Conservation (phyloP, 35 echinoderm and acorn worm genomes). For the Hemicentrotus pulcherrimus region DNA sequence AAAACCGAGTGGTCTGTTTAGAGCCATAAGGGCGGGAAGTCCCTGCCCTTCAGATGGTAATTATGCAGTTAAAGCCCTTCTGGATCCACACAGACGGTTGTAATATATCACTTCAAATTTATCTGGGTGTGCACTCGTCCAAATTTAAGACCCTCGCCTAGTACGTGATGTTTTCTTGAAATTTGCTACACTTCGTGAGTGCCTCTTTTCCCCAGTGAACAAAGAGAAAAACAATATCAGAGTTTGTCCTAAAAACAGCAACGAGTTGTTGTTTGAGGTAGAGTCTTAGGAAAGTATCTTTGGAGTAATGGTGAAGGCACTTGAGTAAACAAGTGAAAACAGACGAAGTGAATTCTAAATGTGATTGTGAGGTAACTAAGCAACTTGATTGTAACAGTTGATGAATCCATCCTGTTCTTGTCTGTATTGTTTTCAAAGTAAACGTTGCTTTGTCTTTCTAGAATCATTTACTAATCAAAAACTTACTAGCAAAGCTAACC, state of each 20-base stretch:
- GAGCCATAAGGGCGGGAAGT: too few relatives aligned
- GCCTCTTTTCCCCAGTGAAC: background rate
- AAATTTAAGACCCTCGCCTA: background rate
- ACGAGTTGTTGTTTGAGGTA: background rate
- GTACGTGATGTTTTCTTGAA: constrained; percentile 5
- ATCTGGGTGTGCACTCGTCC: background rate
- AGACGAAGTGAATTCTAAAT: background rate
- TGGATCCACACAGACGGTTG: too few relatives aligned
- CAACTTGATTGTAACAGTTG: background rate
- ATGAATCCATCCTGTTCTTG: too few relatives aligned
- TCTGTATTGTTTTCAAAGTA: too few relatives aligned
- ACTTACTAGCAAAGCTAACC: too few relatives aligned
- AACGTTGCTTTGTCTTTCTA: too few relatives aligned
- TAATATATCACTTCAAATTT: background rate
- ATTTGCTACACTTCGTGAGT: background rate
- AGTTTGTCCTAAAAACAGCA: background rate
- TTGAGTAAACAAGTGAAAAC: background rate
- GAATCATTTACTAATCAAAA: too few relatives aligned
- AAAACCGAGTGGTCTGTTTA: background rate
- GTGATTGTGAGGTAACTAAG: background rate
- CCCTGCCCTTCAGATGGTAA: too few relatives aligned
- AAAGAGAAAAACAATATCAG: background rate
- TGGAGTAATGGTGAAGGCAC: background rate
- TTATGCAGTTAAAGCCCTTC: too few relatives aligned
- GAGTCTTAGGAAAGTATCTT: background rate